phyloP scores from a whole-genome alignment of 1,140 invertebrate species.

The Lepidurus packardi region DNA sequence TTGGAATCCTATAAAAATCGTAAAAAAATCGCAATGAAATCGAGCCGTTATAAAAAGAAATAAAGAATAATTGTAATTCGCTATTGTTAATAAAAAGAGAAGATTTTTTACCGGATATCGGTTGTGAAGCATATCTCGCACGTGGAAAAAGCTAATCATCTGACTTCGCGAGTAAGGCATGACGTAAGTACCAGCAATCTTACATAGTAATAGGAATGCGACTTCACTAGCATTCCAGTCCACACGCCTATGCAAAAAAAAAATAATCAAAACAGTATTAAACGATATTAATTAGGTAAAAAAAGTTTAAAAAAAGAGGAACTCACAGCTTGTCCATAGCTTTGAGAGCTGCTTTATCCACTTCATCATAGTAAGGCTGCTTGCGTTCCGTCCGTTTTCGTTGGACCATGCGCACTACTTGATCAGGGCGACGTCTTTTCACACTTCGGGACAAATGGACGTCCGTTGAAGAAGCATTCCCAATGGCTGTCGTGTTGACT shows the following conservation, averaged over 20 bases:
- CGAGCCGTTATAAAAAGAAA: background rate
- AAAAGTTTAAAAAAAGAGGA: conserved; percentile 29
- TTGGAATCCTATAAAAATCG: conserved; percentile 43
- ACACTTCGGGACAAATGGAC: background rate
- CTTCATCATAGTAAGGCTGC: conserved; percentile 55
- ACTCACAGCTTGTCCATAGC: conserved; percentile 57
- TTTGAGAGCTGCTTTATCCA: conserved; percentile 59
- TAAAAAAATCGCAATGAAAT: background rate
- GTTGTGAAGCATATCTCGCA: conserved; percentile 59
- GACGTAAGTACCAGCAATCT: conserved; percentile 59
- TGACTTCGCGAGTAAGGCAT: conserved; percentile 51
- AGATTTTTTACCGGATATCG: conserved; percentile 41
- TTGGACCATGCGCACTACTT: background rate
- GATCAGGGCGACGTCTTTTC: background rate
- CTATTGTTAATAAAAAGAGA: background rate
- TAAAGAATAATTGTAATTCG: too few species aligned
- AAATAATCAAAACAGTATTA: background rate
- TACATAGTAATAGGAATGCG: conserved; percentile 59
- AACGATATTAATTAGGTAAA: too few species aligned
- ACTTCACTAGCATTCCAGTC: conserved; percentile 53
- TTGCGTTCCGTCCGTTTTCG: conserved; percentile 16
- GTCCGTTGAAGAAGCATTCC: background rate
- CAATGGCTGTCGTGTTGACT: background rate
- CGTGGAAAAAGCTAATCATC: conserved; percentile 47
- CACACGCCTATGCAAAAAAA: conserved; percentile 44